Percentiles rank a stretch among this genome's conserved stretches.
Evolutionary conservation across 1,140 invertebrate genomes (phyloP).

Genomic region (Lasioglossum baleicum): DNA sequence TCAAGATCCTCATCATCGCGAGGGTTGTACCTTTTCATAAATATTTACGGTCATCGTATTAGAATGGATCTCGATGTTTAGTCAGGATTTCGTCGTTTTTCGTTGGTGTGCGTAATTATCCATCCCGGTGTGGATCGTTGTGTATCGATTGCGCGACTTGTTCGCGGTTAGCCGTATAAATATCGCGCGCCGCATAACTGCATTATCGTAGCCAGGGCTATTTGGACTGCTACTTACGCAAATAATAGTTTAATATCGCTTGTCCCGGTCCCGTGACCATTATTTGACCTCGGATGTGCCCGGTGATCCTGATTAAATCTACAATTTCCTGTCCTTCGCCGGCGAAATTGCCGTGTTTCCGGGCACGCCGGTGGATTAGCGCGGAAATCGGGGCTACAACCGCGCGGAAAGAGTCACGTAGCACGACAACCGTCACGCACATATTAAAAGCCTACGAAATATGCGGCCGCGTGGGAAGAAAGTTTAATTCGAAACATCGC

Average conservation of each 20-base stretch:
- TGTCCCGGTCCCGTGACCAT: constrained; percentile 23
- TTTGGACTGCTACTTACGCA: constrained; percentile 46
- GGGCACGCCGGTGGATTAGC: background rate
- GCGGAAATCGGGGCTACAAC: background rate
- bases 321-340: constrained; percentile 6
- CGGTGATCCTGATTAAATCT: constrained; percentile 37
- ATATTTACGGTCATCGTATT: no score
- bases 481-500: no score
- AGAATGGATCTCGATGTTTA: no score
- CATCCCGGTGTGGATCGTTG: no score
- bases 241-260: constrained; percentile 46
- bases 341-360: background rate
- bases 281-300: constrained; percentile 33
- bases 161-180: constrained; percentile 37
- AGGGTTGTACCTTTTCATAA: no score
- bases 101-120: no score
- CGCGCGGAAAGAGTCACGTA: background rate
- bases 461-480: no score
- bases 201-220: constrained; percentile 36
- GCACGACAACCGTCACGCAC: background rate
- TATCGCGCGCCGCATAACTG: constrained; percentile 33
- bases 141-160: constrained; percentile 25
- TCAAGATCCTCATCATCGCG: no score
- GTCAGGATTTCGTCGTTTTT: no score
- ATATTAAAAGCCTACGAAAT: background rate